Evolutionary conservation across 2,888 invertebrate genomes (phyloP).

Genomic region (Nomada lathburiana): DNA sequence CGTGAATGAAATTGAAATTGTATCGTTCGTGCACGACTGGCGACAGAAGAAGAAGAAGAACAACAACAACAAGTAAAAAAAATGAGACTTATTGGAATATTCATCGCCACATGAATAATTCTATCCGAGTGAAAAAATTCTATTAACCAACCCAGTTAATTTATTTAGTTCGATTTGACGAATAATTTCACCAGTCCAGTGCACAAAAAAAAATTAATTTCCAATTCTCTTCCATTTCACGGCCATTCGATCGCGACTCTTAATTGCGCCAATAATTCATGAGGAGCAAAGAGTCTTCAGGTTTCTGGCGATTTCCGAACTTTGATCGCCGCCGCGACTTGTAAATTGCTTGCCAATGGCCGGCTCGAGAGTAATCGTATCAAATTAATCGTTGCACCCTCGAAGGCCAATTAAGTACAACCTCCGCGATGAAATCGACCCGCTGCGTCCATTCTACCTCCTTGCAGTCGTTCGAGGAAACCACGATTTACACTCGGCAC

Average conservation of each 20-base stretch:
- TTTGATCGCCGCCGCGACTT: background rate
- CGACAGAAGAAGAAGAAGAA: slow-evolving; percentile 1
- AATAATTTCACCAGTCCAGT: too few species aligned
- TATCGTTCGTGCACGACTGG: background rate
- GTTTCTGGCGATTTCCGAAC: background rate
- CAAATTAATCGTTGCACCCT: slow-evolving; percentile 25
- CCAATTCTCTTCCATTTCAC: background rate
- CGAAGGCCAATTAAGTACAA: slow-evolving; percentile 41
- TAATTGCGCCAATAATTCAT: slow-evolving; percentile 11
- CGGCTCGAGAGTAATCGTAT: slow-evolving; percentile 21
- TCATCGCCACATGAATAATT: slow-evolving; percentile 8
- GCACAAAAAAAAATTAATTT: too few species aligned
- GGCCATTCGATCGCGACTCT: background rate
- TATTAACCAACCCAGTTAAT: too few species aligned
- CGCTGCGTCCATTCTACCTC: background rate
- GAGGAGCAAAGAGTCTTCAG: background rate
- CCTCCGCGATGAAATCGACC: slow-evolving; percentile 13
- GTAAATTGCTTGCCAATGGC: slow-evolving; percentile 1
- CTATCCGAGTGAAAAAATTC: slow-evolving; percentile 8
- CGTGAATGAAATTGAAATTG: slow-evolving; percentile 19
- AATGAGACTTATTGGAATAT: slow-evolving; percentile 12
- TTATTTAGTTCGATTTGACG: too few species aligned
- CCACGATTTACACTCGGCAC: background rate
- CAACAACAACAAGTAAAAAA: too few species aligned
- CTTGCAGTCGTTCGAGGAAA: background rate